A percentile compares a stretch with the other conserved stretches of the same genome.
phyloP scores from a whole-genome alignment of 2,113 vertebrate genomes.

The Mastomys coucha region DNA sequence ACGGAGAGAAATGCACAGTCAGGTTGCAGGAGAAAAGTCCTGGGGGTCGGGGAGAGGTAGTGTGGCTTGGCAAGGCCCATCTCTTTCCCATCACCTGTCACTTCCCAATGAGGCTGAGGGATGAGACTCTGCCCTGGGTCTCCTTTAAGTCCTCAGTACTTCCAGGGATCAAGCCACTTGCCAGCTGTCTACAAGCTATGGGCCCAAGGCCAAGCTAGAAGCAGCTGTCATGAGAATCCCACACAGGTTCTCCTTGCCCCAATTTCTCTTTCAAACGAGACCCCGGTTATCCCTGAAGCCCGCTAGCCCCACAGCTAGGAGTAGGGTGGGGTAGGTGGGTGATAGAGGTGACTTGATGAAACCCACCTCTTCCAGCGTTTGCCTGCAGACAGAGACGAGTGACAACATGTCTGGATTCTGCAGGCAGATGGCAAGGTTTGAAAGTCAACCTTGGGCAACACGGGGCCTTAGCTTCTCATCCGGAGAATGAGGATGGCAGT shows the following conservation, averaged over 20 bases:
- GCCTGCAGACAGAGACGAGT: neutral
- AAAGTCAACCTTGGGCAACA: neutral
- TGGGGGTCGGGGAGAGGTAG: neutral
- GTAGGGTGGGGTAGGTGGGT: too few relatives aligned
- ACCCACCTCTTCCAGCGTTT: neutral
- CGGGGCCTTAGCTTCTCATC: neutral
- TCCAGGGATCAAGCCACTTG: neutral
- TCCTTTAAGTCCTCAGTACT: neutral
- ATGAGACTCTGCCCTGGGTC: neutral
- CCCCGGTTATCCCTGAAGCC: neutral
- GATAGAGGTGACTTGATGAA: neutral
- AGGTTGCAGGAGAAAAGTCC: conserved; percentile 9
- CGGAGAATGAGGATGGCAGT: neutral
- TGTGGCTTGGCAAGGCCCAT: neutral
- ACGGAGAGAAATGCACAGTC: conserved; percentile 40
- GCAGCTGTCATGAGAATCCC: neutral
- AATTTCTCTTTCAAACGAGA: neutral
- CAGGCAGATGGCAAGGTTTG: neutral
- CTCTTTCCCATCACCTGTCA: neutral
- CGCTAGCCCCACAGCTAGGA: neutral
- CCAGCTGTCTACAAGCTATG: neutral
- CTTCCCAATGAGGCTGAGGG: neutral
- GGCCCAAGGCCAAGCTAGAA: conserved; percentile 40
- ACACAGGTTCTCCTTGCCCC: neutral
- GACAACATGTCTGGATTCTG: neutral